phyloP scores from a whole-genome alignment of 1,140 invertebrate species.

The Orius laevigatus region DNA sequence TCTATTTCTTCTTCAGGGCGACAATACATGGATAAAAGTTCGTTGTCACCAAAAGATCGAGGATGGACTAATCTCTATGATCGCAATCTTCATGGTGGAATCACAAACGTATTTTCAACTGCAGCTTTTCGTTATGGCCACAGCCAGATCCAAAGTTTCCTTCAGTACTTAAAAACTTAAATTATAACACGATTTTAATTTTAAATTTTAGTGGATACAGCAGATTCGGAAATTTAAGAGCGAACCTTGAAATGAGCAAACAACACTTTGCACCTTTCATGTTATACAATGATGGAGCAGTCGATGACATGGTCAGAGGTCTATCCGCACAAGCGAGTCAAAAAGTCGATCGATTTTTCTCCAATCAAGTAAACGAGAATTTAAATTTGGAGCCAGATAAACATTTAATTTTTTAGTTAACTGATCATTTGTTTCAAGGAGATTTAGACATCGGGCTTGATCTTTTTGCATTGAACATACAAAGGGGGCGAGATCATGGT shows the following conservation, averaged over 20 bases:
- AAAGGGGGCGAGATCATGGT: constrained; percentile 51
- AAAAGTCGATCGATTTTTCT: constrained; percentile 34
- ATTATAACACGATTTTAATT: neutral
- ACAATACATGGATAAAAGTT: constrained; percentile 29
- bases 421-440: constrained; percentile 40
- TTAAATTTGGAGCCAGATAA: neutral
- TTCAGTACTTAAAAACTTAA: constrained; percentile 27
- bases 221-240: constrained; percentile 29
- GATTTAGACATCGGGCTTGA: constrained; percentile 38
- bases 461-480: constrained; percentile 51
- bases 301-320: constrained; percentile 36
- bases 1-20: constrained; percentile 22
- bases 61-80: constrained; percentile 39
- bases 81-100: constrained; percentile 34
- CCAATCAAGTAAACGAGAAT: constrained; percentile 29
- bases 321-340: constrained; percentile 35
- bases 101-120: constrained; percentile 45
- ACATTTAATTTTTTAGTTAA: constrained; percentile 31
- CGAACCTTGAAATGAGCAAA: constrained; percentile 36
- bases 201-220: constrained; percentile 25
- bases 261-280: constrained; percentile 33
- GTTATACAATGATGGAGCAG: constrained; percentile 30
- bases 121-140: constrained; percentile 49
- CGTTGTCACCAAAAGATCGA: constrained; percentile 25
- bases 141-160: constrained; percentile 34